phyloP scores from a whole-genome alignment of 1,140 invertebrate species.

The Pygmarrhopalites habei region DNA sequence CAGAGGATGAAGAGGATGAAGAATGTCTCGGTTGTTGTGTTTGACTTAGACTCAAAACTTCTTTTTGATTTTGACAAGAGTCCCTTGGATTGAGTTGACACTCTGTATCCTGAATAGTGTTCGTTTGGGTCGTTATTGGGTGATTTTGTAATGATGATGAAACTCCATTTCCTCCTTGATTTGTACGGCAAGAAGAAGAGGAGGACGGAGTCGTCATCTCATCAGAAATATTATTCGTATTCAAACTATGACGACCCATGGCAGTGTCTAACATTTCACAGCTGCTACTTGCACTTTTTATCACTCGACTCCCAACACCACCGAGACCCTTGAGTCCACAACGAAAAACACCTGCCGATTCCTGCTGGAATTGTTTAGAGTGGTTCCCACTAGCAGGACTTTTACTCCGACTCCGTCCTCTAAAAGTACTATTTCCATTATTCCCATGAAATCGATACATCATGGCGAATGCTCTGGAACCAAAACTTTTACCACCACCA shows the following conservation, averaged over 20 bases:
- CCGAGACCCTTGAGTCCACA: background rate
- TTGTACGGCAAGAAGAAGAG: too few relatives aligned
- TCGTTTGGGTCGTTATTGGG: too few relatives aligned
- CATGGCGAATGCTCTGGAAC: background rate
- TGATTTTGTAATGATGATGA: background rate
- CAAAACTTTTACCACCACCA: slow-evolving; percentile 3
- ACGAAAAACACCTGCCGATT: slow-evolving; percentile 1
- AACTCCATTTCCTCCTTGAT: too few relatives aligned
- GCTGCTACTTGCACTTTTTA: slow-evolving; percentile 33
- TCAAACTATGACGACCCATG: too few relatives aligned
- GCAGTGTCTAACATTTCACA: slow-evolving; percentile 29
- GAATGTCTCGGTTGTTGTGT: too few relatives aligned
- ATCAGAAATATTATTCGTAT: too few relatives aligned
- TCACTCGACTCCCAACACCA: background rate
- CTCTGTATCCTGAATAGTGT: background rate
- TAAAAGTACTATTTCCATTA: background rate
- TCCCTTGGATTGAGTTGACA: background rate
- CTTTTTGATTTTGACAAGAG: background rate
- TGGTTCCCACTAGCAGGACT: slow-evolving; percentile 10
- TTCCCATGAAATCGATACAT: slow-evolving; percentile 2
- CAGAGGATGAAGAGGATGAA: background rate
- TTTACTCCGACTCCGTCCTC: background rate
- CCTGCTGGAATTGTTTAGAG: too few relatives aligned
- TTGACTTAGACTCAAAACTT: background rate
- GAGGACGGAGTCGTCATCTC: too few relatives aligned